Conservation (phyloP, 2,888 invertebrate species). For the Sarcophaga subvicina region DNA sequence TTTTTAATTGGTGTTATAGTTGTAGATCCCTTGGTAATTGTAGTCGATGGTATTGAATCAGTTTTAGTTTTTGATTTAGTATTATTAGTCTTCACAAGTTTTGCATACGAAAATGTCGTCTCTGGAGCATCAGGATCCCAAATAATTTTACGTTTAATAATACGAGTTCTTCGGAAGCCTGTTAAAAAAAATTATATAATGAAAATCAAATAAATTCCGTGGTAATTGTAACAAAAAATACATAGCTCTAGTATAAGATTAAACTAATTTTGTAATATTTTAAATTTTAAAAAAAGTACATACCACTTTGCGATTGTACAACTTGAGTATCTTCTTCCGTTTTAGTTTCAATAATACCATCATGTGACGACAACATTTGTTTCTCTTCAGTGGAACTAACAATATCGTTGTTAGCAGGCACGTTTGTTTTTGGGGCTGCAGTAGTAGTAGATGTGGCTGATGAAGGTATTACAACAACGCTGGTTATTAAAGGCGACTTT, state of each 20-base stretch:
- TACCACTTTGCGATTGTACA: constrained; percentile 48
- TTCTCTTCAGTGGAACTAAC: constrained; percentile 12
- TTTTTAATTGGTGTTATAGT: constrained; percentile 59
- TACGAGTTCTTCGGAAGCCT: constrained; percentile 82
- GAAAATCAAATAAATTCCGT: too few species aligned
- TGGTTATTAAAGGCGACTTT: constrained; percentile 61
- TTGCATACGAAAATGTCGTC: constrained; percentile 81
- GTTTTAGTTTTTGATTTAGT: constrained; percentile 59
- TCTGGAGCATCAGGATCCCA: constrained; percentile 86
- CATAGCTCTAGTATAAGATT: too few species aligned
- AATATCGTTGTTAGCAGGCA: background rate
- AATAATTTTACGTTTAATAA: constrained; percentile 88
- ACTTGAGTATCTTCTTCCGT: constrained; percentile 37
- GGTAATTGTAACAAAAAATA: background rate
- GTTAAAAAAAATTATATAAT: background rate
- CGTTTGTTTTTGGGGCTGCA: constrained; percentile 1
- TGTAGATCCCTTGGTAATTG: constrained; percentile 55
- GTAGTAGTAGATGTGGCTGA: constrained; percentile 2
- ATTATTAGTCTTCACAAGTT: constrained; percentile 75
- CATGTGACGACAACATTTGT: constrained; percentile 60
- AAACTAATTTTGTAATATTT: too few species aligned
- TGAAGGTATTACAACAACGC: constrained; percentile 60
- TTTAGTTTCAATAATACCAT: constrained; percentile 59
- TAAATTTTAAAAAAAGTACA: background rate
- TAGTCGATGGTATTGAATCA: constrained; percentile 21